Evolutionary conservation across 2,113 vertebrate species (phyloP), one percentile per base, ranked within the genome.

Genomic region (Tenebrosternarchus preto): DNA sequence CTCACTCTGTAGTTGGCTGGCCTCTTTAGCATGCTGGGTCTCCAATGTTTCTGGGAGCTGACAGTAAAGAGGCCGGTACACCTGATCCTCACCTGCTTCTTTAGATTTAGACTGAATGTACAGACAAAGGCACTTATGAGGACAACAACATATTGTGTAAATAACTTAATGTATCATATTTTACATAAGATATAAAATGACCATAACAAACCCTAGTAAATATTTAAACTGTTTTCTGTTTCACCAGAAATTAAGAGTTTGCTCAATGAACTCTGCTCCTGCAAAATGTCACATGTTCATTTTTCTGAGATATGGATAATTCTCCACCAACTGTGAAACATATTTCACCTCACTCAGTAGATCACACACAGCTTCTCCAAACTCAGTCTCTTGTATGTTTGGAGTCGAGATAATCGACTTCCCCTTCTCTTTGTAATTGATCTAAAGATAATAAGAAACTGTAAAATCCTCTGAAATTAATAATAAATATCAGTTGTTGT

Each of bases 11-110:
- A 95, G 87, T 56, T 92, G 88, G 0, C 89, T 90, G 36, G 93
- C 83, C 86, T 95, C 92, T 88, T 91, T 93, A 1, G 95, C 94
- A 77, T 95, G 94, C 17, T 92, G 93, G 22, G 91, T 96, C 80
- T 96, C 93, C 36, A 93, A 91, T 31, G 95, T 95, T 56, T 93
- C 93, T 27, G 94, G 93, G 92, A 95, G 93, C 84, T 86, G 91
- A 76, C 92, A 91, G 82, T 95, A 95, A 15, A 95, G 87, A 72
- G 89, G 89, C 61, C 90, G 92, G 55, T 90, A 89, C 74, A 92
- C 91, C 20, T 89, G 88, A 22, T 90, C 89, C 84, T 94, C 94
- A 70, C 88, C 85, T 77, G 80, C 90, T 67, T 90, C 92, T 89
- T 94, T 95, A 79, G 95, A 95, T 70, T 95, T 94, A 43, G 90